These are phyloP conservation scores for Gallirallus australis DNA, from an alignment of 2,797 vertebrate genomes.

Conservation along the genomic window DNA sequence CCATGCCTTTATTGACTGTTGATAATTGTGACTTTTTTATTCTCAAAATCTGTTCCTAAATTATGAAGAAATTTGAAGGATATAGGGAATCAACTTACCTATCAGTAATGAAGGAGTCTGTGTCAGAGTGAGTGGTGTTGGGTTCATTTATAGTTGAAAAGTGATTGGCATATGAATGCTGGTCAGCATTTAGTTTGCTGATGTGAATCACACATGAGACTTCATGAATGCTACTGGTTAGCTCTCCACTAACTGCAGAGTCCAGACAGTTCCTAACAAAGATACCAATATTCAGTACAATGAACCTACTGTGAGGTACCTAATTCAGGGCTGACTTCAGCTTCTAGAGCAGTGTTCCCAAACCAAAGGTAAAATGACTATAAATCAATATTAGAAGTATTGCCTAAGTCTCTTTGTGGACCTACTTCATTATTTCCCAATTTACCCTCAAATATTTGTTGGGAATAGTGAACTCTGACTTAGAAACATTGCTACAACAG, in stretches of 20 bases:
- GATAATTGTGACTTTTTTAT: neutral
- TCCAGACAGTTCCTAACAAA: neutral
- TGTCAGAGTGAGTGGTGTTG: neutral
- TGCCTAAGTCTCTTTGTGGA: neutral
- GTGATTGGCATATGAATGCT: neutral
- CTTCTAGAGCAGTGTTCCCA: neutral
- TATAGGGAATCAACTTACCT: neutral
- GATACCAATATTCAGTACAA: neutral
- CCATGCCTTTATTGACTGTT: neutral
- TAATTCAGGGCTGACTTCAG: neutral
- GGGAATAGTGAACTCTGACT: neutral
- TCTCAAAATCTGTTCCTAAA: neutral
- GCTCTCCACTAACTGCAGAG: neutral
- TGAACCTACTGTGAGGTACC: neutral
- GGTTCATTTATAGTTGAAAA: neutral
- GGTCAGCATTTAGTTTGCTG: neutral
- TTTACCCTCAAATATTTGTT: conserved; percentile 44
- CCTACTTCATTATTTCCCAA: conserved; percentile 8
- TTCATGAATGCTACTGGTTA: neutral
- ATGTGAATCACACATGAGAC: neutral
- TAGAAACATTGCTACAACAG: neutral
- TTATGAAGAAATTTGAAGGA: neutral
- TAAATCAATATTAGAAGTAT: neutral
- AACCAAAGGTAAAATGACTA: neutral
- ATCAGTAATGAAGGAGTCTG: neutral